These are phyloP conservation scores for Centropus unirufus DNA, from an alignment of 2,113 vertebrate species.

Conservation along the genomic window DNA sequence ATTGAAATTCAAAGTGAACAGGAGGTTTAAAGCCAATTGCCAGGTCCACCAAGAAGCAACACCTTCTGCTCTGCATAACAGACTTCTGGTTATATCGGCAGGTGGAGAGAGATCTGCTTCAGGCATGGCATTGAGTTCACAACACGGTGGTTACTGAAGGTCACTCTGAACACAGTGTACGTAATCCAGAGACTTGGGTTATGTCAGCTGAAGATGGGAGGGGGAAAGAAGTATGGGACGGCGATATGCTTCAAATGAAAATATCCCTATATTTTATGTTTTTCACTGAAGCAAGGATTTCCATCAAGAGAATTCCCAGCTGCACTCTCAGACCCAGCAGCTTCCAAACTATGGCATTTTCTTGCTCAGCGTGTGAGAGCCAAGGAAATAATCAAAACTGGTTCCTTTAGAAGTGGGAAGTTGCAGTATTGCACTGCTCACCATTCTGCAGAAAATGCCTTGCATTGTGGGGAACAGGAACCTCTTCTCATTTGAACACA, in stretches of 20 bases:
- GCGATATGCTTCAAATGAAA: not conserved
- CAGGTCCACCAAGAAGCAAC: conserved; percentile 10
- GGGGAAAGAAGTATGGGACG: not conserved
- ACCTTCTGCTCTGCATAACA: not conserved
- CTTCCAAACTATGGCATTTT: not conserved
- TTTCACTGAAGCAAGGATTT: not conserved
- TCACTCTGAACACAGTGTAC: conserved; percentile 14
- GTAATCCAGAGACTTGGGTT: not conserved
- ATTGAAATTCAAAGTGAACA: not conserved
- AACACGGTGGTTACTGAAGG: not conserved
- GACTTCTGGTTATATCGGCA: conserved; percentile 24
- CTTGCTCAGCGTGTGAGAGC: not conserved
- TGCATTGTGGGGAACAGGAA: not conserved
- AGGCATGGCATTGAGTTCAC: not conserved
- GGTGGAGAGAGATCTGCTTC: not conserved
- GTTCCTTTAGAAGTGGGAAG: not conserved
- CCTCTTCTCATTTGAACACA: not conserved
- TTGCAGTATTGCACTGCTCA: not conserved
- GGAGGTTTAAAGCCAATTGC: conserved; percentile 22
- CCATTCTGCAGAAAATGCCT: not conserved
- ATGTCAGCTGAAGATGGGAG: conserved; percentile 10
- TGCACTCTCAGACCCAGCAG: not conserved
- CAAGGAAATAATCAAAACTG: not conserved
- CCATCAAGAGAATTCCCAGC: not conserved
- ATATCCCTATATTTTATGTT: not conserved